phyloP scores from a whole-genome alignment of 2,797 vertebrate species.

The Coracias cyanogaster region DNA sequence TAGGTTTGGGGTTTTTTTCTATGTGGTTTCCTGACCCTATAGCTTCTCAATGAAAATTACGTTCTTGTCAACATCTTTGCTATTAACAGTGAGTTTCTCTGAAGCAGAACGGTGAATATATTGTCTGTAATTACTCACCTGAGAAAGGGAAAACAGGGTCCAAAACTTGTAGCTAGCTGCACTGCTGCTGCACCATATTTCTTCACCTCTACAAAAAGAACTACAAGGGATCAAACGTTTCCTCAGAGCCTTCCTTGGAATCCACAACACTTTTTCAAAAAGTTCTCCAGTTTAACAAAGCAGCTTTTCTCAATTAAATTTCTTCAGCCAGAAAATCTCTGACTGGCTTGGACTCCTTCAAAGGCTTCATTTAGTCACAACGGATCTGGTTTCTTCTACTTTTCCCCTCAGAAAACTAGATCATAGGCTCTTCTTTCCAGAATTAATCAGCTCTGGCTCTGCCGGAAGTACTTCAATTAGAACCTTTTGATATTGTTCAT shows the following conservation, averaged over 20 bases:
- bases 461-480: neutral
- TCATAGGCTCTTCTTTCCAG: neutral
- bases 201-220: neutral
- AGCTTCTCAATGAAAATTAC: neutral
- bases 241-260: neutral
- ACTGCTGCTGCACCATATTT: neutral
- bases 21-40: neutral
- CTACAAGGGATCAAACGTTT: conserved; percentile 16
- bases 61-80: neutral
- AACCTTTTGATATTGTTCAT: conserved; percentile 1
- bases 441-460: neutral
- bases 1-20: neutral
- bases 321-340: conserved; percentile 50
- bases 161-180: neutral
- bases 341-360: neutral
- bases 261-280: neutral
- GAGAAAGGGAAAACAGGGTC: neutral
- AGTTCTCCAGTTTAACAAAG: conserved; percentile 18
- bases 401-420: conserved; percentile 5
- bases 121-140: neutral
- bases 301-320: conserved; percentile 38
- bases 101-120: neutral
- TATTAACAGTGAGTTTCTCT: neutral
- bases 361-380: conserved; percentile 20
- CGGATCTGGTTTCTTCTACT: conserved; percentile 28